Evolutionary conservation across 1,140 invertebrate genomes (phyloP), one percentile per base, ranked within the genome.

Genomic region (Piezodorus guildinii): DNA sequence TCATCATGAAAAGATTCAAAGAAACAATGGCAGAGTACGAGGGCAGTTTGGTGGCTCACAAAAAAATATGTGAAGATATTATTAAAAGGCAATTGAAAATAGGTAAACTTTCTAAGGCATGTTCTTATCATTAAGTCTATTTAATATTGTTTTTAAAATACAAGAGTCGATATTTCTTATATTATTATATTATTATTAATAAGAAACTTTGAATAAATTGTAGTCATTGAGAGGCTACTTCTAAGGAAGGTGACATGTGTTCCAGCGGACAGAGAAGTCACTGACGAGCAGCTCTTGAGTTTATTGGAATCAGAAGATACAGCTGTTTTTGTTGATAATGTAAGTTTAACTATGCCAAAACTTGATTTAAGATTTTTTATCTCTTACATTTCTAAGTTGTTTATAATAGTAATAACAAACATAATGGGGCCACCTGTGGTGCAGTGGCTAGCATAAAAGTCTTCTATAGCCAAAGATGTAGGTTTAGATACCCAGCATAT

Each of bases 221-320:
- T 60, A 65, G 64, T 65, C 23, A 60, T 65, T 49, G 19, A 65
- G 58, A 62, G 21, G 60, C 21, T 62, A 21, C 19, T 62, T 16
- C 15, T 65, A 52, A 60, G 64, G 58, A 65, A 54, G 60, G 39
- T 65, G 45, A 23, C 59, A 46, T 60, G 34, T 64, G 64, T 65
- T 65, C 64, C 64, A 65, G 64, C 64, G 56, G 56, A 65, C 21
- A 59, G 27, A 44, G 64, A 62, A 19, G 64, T 62, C 14, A 54
- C 64, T 3, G 64, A 65, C 10, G 64, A 65, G 10, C 59, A 65
- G 25, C 60, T 65, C 1, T 43, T 14, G 1, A 34, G 21, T 16
- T 62, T 65, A 19, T 17, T 65, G 17, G 64, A 65, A 44, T 10
- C 64, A 4, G 58, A 62, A 52, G 64, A 65, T 34, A 45, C 49